Percentiles rank a stretch among this genome's conserved stretches.
Conservation (phyloP, 2,888 invertebrate species). For the Rhabditoides inermis region DNA sequence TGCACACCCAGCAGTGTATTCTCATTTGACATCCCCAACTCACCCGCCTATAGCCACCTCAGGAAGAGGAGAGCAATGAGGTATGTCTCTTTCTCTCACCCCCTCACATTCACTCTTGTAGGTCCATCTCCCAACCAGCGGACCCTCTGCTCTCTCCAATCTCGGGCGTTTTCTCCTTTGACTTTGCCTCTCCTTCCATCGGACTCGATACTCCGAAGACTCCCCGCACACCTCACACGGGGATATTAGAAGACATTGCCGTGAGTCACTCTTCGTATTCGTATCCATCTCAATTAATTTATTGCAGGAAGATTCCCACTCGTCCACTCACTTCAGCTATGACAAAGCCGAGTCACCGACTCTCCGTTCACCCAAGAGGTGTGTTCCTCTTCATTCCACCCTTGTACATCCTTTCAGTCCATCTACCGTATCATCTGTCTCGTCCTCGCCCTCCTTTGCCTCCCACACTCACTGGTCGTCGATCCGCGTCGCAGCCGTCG, state of each 20-base stretch:
- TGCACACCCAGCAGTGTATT: slow-evolving; percentile 10
- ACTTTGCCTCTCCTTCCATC: slow-evolving; percentile 6
- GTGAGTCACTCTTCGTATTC: not conserved
- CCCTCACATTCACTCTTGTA: too few species aligned
- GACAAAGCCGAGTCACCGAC: too few species aligned
- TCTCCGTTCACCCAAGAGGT: too few species aligned
- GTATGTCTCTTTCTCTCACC: too few species aligned
- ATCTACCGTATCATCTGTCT: too few species aligned
- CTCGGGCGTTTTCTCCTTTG: slow-evolving; percentile 6
- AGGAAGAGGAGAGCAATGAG: slow-evolving; percentile 5
- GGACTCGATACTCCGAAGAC: not conserved
- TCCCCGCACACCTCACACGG: not conserved
- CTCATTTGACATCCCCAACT: slow-evolving; percentile 12
- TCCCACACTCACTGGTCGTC: slow-evolving; percentile 13
- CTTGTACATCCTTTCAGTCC: too few species aligned
- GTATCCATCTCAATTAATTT: not conserved
- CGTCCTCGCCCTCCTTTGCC: too few species aligned
- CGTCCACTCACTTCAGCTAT: too few species aligned
- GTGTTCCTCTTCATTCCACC: too few species aligned
- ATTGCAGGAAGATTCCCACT: not conserved
- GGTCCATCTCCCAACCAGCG: not conserved
- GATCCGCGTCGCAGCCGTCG: slow-evolving; percentile 9
- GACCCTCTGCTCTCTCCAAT: slow-evolving; percentile 1
- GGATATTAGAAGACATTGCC: not conserved
- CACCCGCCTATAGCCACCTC: slow-evolving; percentile 6